Base-by-base conservation (phyloP, 2,113 vertebrate genomes). In the Bubo bubo region DNA sequence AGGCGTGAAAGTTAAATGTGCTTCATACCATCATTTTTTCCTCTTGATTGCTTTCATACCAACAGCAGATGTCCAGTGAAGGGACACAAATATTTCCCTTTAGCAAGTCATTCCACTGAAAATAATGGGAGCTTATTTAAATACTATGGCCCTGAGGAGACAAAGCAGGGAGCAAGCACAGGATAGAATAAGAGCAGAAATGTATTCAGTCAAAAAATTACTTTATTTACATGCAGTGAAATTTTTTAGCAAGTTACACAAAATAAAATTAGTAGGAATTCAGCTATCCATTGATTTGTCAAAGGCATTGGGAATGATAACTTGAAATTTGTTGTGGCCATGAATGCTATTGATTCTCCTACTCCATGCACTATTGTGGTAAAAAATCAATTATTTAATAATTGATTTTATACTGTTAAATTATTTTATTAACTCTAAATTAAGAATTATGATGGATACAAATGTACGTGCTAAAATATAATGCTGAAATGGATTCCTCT, bases 381-480 rank as follows among this genome's bases (percentile, higher is more conserved):
- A 97, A 98, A 98, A 97, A 98, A 95, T 94, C 96, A 96, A 96
- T 98, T 96, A 88, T 97, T 97, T 98, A 97, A 96, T 98, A 96
- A 97, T 97, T 93, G 86, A 97, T 93, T 97, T 97, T 97, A 93
- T 96, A 90, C 82, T 75, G 91, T 96, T 97, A 97, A 95, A 97
- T 98, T 97, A 96, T 97, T 97, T 97, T 97, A 85, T 94, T 95
- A 96, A 97, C 90, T 94, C 95, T 97, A 97, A 97, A 98, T 98
- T 96, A 98, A 97, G 95, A 95, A 96, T 97, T 98, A 96, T 93
- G 96, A 97, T 83, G 89, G 80, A 86, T 96, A 93, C 45, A 95
- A 98, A 97, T 96, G 56, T 87, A 84, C 82, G 71, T 85, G 91
- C 91, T 98, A 95, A 97, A 96, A 83, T 56, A 60, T 95, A 96